Conservation (phyloP, 2,888 invertebrate species). For the Tineola bisselliella region DNA sequence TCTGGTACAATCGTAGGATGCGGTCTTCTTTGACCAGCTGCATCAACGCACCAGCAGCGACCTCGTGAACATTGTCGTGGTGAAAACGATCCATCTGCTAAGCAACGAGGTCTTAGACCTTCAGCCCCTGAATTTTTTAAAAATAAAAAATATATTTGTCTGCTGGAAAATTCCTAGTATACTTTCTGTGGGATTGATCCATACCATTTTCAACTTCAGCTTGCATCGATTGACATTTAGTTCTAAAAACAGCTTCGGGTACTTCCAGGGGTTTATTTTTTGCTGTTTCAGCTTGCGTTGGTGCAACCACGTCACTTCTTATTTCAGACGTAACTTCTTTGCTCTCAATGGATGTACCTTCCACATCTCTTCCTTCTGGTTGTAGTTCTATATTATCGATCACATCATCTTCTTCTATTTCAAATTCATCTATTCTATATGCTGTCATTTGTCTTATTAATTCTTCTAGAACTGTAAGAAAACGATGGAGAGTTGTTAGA, state of each 20-base stretch:
- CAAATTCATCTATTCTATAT: constrained; percentile 57
- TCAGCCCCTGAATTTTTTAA: constrained; percentile 29
- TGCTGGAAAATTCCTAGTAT: no score
- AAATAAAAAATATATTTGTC: no score
- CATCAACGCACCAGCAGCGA: constrained; percentile 88
- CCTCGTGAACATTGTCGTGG: constrained; percentile 78
- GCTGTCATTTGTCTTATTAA: constrained; percentile 74
- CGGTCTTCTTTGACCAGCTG: constrained; percentile 64
- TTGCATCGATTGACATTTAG: constrained; percentile 66
- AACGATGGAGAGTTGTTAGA: not conserved
- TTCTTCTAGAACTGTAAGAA: constrained; percentile 71
- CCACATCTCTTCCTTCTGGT: not conserved
- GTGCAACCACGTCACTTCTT: constrained; percentile 41
- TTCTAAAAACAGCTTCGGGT: constrained; percentile 44
- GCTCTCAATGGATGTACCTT: constrained; percentile 20
- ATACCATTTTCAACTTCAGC: constrained; percentile 50
- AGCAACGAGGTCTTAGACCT: constrained; percentile 72
- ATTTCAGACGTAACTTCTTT: constrained; percentile 17
- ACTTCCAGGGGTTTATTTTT: constrained; percentile 36
- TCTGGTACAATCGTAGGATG: constrained; percentile 25
- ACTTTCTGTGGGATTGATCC: constrained; percentile 18
- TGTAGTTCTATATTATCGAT: constrained; percentile 31
- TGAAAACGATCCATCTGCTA: constrained; percentile 74
- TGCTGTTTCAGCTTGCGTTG: constrained; percentile 40
- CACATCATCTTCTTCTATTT: constrained; percentile 56